These are phyloP conservation scores for Turritopsis rubra DNA, from an alignment of 30 jellyfish, hydroid and myxozoan genomes.

Conservation along the genomic window DNA sequence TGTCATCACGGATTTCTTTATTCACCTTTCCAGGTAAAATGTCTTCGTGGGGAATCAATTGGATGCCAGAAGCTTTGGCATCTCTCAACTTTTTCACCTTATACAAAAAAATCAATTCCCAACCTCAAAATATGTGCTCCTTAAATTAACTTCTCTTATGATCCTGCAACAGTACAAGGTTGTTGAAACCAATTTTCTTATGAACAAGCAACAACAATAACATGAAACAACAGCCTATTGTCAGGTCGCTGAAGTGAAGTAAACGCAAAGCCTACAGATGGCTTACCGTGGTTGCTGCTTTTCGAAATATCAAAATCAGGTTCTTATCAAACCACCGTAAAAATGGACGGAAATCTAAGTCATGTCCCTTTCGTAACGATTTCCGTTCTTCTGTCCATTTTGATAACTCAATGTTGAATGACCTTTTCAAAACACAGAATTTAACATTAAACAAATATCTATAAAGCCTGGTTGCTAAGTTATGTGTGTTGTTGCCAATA, in stretches of 20 bases:
- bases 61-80: constrained; percentile 8
- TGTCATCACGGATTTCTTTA: background rate
- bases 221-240: no score
- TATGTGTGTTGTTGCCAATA: no score
- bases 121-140: no score
- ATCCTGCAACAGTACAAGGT: no score
- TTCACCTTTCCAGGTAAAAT: background rate
- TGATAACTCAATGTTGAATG: background rate
- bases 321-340: constrained; percentile 27
- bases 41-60: background rate
- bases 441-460: background rate
- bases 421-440: constrained; percentile 3
- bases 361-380: background rate
- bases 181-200: no score
- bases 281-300: constrained; percentile 25
- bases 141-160: no score
- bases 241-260: no score
- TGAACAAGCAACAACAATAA: no score
- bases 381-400: constrained; percentile 21
- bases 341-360: constrained; percentile 28
- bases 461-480: background rate
- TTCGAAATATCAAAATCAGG: background rate
- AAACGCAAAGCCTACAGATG: no score
- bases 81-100: background rate
- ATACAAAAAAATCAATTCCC: no score